Percentiles rank a stretch among this genome's conserved stretches.
Conservation (phyloP, 2,113 vertebrate genomes). For the Cyprinodon variegatus region DNA sequence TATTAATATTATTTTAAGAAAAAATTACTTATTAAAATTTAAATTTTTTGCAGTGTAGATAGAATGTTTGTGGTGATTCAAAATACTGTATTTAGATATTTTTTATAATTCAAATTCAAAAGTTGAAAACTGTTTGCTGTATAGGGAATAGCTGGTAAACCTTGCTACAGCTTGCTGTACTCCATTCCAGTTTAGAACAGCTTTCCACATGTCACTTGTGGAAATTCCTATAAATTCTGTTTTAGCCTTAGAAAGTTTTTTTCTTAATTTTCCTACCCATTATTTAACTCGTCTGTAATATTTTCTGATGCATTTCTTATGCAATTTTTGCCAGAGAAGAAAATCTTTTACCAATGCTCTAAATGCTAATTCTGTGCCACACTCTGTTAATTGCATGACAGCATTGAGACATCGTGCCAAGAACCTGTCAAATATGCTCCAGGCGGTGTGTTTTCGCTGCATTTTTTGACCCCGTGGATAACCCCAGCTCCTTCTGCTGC, state of each 20-base stretch:
- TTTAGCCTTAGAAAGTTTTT: neutral
- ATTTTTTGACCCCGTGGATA: conserved; percentile 57
- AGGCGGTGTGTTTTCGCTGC: conserved; percentile 63
- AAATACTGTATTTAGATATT: neutral
- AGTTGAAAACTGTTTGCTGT: neutral
- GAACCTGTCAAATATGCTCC: conserved; percentile 61
- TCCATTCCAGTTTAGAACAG: neutral
- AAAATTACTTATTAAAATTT: too few species aligned
- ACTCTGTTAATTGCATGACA: conserved; percentile 64
- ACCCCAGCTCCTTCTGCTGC: conserved; percentile 54
- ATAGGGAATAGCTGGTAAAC: neutral
- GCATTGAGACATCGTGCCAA: conserved; percentile 45
- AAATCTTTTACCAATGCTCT: conserved; percentile 36
- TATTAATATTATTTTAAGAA: too few species aligned
- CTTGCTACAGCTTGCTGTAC: neutral
- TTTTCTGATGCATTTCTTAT: conserved; percentile 18
- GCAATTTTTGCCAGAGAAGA: conserved; percentile 11
- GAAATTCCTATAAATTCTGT: neutral
- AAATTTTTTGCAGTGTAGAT: too few species aligned
- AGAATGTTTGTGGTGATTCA: neutral
- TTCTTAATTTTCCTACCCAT: neutral
- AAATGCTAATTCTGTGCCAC: conserved; percentile 56
- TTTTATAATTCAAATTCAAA: neutral
- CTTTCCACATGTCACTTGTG: neutral
- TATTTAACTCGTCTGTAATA: conserved; percentile 7